These are phyloP conservation scores for Ctenomys sociabilis DNA, from an alignment of 2,113 vertebrate species.

Conservation along the genomic window DNA sequence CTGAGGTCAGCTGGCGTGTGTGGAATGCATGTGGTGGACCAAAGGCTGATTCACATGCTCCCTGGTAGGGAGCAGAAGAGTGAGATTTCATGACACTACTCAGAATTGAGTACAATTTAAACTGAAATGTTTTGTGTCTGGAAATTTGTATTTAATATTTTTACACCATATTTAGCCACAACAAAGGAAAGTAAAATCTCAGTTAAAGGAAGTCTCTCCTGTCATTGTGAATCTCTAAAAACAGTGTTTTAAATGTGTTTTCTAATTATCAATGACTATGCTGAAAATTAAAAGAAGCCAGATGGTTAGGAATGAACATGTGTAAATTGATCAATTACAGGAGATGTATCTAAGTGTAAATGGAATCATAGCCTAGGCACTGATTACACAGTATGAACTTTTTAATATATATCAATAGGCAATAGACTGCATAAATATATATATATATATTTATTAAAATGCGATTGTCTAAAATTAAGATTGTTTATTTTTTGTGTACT, in stretches of 20 bases:
- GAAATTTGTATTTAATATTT: not conserved
- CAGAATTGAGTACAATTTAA: not conserved
- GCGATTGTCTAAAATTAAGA: not conserved
- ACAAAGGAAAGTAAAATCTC: not conserved
- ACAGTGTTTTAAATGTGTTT: not conserved
- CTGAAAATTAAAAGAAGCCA: not conserved
- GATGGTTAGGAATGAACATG: not conserved
- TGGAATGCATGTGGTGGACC: too few species aligned
- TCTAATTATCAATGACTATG: not conserved
- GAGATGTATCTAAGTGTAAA: not conserved
- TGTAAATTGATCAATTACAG: not conserved
- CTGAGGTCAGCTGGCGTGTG: fast-evolving
- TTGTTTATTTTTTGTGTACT: not conserved
- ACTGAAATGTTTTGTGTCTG: not conserved
- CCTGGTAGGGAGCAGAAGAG: fast-evolving
- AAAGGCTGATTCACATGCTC: not conserved
- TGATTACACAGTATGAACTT: not conserved
- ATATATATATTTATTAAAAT: not conserved
- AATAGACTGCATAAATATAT: not conserved
- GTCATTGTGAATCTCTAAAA: not conserved
- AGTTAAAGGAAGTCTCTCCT: not conserved
- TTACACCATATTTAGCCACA: not conserved
- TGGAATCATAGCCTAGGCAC: not conserved
- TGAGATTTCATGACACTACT: not conserved
- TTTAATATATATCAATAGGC: not conserved